phyloP scores from a whole-genome alignment of 2,888 invertebrate genomes.

The Pyralis farinalis region DNA sequence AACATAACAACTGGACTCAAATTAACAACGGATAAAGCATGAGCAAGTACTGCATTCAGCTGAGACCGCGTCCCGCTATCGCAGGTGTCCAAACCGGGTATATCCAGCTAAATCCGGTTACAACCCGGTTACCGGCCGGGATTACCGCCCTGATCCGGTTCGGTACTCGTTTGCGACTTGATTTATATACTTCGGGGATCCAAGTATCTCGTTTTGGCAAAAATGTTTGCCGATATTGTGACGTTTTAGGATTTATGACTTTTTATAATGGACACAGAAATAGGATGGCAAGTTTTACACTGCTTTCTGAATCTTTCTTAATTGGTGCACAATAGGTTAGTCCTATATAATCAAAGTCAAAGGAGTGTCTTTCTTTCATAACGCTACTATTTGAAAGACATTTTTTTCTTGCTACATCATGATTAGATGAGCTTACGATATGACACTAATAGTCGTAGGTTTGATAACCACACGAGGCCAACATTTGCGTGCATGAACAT shows the following conservation, averaged over 20 bases:
- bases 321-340: no score
- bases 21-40: not conserved
- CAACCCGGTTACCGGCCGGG: slow-evolving; percentile 51
- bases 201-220: slow-evolving; percentile 20
- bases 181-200: slow-evolving; percentile 59
- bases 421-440: no score
- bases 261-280: no score
- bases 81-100: slow-evolving; percentile 60
- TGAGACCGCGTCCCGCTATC: slow-evolving; percentile 53
- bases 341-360: no score
- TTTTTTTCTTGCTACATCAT: no score
- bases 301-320: no score
- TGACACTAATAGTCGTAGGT: no score
- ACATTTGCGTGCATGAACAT: no score
- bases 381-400: no score
- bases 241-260: not conserved
- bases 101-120: slow-evolving; percentile 57
- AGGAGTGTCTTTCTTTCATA: no score
- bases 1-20: not conserved
- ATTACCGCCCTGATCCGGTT: slow-evolving; percentile 71
- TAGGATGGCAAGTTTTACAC: no score
- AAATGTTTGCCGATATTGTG: slow-evolving; percentile 19
- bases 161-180: slow-evolving; percentile 63
- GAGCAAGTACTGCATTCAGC: not conserved
- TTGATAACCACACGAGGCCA: no score